Base-by-base conservation (phyloP, 2,113 vertebrate genomes). In the Alouatta palliata region DNA sequence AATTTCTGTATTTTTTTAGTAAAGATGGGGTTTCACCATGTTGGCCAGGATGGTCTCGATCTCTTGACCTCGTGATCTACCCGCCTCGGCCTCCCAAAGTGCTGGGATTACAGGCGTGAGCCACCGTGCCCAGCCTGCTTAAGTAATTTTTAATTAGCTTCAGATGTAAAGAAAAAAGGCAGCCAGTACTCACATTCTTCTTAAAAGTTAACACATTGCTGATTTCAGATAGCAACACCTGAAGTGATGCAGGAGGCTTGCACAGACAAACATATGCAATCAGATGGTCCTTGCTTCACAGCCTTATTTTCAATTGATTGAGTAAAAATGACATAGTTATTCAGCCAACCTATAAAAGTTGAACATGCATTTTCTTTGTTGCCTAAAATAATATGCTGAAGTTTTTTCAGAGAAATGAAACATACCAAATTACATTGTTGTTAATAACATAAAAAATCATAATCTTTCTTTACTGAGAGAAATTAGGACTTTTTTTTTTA, bases 151-250 rank as follows among this genome's bases (percentile, higher is more conserved):
- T 49, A 82, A 90, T 70, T 89, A 97, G 83, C 12, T 90, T 66
- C 32, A 81, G 70, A 87, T 32, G n/a, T 61, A 87, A 93, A 64
- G 10, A 76, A 30, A 86, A 64, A 95, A 91, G 68, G 20, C 25
- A 92, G 70, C 30, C 21, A 94, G 43, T 79, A 91, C 54, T 79
- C 73, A 68, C 25, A 93, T 30, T 83, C n/a, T 88, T 94, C 96
- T 92, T 56, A 92, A 73, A 76, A 95, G 37, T 93, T 83, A 87
- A 96, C 89, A 52, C 58, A 83, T 37, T 90, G 27, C 70, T 73
- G 87, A 80, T 93, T 94, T 84, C 40, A 79, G 85, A 95, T 35
- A 84, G 30, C 23, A 73, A 91, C 27, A 90, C 7, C 40, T 85
- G 45, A 97, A 73, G 9, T 13, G 84, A 92, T 23, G 30, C 40